phyloP scores from a whole-genome alignment of 2,888 invertebrate species.

The Chaitophorus viminalis region DNA sequence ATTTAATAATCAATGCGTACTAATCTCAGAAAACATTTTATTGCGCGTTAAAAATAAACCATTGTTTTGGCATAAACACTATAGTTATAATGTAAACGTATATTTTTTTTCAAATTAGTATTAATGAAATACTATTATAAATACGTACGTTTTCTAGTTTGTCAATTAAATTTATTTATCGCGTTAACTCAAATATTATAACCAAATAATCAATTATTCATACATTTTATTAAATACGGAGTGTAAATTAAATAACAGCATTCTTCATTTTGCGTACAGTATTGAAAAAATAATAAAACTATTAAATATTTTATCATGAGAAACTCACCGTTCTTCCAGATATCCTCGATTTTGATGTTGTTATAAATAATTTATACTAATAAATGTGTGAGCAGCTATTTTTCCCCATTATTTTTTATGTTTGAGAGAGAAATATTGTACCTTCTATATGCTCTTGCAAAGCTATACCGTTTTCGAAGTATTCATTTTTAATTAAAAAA shows the following conservation, averaged over 20 bases:
- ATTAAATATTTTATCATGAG: slow-evolving; percentile 44
- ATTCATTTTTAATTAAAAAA: slow-evolving; percentile 46
- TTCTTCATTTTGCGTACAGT: neutral
- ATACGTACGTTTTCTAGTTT: too few relatives aligned
- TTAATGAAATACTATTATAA: too few relatives aligned
- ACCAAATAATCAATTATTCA: too few relatives aligned
- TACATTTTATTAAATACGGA: too few relatives aligned
- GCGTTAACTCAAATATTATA: too few relatives aligned
- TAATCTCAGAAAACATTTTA: too few relatives aligned
- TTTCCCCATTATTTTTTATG: neutral
- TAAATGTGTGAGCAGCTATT: neutral
- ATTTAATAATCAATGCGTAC: too few relatives aligned
- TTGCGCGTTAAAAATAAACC: too few relatives aligned
- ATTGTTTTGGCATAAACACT: too few relatives aligned
- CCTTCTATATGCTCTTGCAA: neutral
- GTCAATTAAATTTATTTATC: too few relatives aligned
- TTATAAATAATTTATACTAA: slow-evolving; percentile 55
- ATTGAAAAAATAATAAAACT: slow-evolving; percentile 33
- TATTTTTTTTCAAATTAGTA: too few relatives aligned
- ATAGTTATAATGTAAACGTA: too few relatives aligned
- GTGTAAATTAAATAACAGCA: neutral
- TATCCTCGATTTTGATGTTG: slow-evolving; percentile 11
- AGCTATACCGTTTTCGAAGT: slow-evolving; percentile 36
- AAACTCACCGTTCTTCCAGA: slow-evolving; percentile 18
- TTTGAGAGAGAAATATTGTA: neutral